phyloP scores from a whole-genome alignment of 2,797 vertebrate species.

The Argya squamiceps region DNA sequence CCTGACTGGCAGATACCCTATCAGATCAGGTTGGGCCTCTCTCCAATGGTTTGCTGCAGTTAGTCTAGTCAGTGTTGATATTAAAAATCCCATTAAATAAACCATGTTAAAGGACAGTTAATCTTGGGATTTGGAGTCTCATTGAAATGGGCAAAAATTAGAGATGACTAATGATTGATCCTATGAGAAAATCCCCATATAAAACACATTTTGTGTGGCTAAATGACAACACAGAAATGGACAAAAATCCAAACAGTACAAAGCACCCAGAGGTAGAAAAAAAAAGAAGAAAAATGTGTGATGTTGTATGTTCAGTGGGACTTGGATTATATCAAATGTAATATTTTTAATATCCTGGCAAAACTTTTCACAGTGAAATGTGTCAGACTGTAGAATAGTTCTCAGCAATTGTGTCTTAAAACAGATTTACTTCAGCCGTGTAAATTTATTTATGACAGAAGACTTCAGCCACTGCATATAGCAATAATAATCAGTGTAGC shows the following conservation, averaged over 20 bases:
- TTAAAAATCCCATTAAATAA: slow-evolving; percentile 11
- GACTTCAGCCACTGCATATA: neutral
- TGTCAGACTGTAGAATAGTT: neutral
- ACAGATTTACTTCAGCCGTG: neutral
- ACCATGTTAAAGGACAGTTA: neutral
- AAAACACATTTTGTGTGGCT: neutral
- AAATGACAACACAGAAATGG: neutral
- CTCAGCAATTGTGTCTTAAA: neutral
- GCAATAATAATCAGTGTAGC: neutral
- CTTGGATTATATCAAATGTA: neutral
- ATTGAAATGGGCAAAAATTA: neutral
- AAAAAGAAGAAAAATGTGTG: neutral
- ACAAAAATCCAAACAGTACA: neutral
- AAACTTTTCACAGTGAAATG: neutral
- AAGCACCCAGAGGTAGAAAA: neutral
- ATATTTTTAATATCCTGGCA: neutral
- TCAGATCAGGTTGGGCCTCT: slow-evolving; percentile 80
- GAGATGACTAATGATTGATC: neutral
- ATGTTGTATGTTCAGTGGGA: neutral
- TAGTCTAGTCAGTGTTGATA: neutral
- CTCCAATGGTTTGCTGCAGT: neutral
- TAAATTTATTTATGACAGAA: neutral
- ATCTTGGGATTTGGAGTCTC: neutral
- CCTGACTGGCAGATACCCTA: slow-evolving; percentile 86
- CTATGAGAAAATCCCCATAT: neutral